Evolutionary conservation across 2,113 vertebrate genomes (phyloP).

Genomic region (Hiodon alosoides): DNA sequence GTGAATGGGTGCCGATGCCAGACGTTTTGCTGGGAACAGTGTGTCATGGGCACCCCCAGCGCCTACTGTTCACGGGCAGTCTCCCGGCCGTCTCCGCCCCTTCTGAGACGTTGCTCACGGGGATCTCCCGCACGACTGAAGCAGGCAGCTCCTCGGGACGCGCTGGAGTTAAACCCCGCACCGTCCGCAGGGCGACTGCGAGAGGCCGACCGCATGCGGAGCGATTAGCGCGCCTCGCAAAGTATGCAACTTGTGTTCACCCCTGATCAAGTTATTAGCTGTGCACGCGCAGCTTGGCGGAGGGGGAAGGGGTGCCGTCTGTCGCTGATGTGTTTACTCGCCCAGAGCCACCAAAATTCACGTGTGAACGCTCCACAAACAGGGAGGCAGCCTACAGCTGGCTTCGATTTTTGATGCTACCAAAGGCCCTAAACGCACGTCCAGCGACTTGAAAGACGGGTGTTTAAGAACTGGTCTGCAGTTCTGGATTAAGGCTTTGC

Average conservation of each 20-base stretch:
- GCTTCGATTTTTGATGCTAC: slow-evolving; percentile 52
- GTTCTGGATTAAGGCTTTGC: slow-evolving; percentile 15
- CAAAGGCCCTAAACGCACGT: slow-evolving; percentile 31
- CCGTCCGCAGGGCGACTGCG: no score
- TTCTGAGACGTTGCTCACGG: neutral
- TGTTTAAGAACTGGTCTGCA: neutral
- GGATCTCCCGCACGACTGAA: slow-evolving; percentile 1
- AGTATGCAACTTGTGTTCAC: no score
- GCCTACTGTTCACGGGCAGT: neutral
- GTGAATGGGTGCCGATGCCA: neutral
- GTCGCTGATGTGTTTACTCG: slow-evolving; percentile 15
- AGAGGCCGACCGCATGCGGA: no score
- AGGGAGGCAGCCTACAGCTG: slow-evolving; percentile 41
- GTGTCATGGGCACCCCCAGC: neutral
- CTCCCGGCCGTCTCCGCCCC: neutral
- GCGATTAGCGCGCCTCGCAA: no score
- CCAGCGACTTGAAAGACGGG: slow-evolving; percentile 24
- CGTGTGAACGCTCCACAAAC: slow-evolving; percentile 32
- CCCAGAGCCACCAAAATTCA: slow-evolving; percentile 34
- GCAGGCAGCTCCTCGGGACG: no score
- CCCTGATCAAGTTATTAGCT: no score
- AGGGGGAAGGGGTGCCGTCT: slow-evolving; percentile 9
- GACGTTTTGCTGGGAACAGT: no score
- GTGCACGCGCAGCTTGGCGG: neutral
- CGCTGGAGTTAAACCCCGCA: no score